Evolutionary conservation across 2,888 invertebrate genomes (phyloP).

Genomic region (Trypoxylon attenuatum): DNA sequence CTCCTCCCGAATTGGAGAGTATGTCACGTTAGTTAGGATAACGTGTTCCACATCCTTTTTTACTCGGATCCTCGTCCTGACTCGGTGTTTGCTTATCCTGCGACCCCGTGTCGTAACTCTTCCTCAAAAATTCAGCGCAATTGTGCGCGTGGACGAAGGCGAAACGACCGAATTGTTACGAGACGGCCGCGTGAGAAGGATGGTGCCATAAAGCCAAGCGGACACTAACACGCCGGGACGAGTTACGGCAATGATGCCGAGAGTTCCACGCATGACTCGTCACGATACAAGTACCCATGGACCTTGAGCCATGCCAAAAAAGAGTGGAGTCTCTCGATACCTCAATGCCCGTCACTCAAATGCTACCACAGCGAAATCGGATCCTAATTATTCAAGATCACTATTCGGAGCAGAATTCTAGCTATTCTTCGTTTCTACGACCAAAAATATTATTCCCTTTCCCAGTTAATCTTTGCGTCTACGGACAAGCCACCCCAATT

Average conservation of each 20-base stretch:
- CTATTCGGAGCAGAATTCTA: neutral
- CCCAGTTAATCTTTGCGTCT: no score
- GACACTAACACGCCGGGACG: constrained; percentile 54
- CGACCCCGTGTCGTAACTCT: neutral
- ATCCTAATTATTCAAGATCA: constrained; percentile 38
- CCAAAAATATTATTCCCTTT: no score
- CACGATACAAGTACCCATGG: constrained; percentile 49
- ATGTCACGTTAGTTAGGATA: no score
- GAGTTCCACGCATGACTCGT: constrained; percentile 60
- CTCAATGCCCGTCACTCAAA: constrained; percentile 32
- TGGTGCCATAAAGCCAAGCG: constrained; percentile 50
- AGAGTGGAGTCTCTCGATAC: constrained; percentile 40
- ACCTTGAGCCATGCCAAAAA: constrained; percentile 46
- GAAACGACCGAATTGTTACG: constrained; percentile 51
- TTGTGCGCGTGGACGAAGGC: constrained; percentile 35
- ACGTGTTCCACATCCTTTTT: no score
- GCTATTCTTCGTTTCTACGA: neutral
- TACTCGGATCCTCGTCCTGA: no score
- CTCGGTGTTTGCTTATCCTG: neutral
- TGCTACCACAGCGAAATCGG: constrained; percentile 35
- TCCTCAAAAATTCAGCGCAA: constrained; percentile 19
- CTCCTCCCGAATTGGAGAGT: no score
- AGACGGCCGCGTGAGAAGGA: constrained; percentile 40
- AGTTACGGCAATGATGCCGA: constrained; percentile 56
- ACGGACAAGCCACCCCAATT: no score